Evolutionary conservation across 2,888 invertebrate species (phyloP).

Genomic region (Troides oblongomaculatus): DNA sequence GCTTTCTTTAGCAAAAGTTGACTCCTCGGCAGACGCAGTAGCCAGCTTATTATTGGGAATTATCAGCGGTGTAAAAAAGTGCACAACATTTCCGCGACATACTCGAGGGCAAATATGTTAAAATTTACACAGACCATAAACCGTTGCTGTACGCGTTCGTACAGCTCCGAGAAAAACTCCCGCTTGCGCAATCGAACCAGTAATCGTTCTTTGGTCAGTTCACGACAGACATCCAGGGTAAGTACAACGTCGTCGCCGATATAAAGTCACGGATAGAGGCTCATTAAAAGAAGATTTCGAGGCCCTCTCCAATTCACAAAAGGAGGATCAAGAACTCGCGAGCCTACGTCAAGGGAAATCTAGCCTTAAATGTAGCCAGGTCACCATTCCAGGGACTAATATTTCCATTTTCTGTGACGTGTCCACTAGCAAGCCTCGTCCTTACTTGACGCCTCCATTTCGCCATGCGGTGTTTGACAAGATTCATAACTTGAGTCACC

Average conservation of each 20-base stretch:
- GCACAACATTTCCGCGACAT: constrained; percentile 33
- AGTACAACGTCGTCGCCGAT: not conserved
- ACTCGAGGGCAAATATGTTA: constrained; percentile 30
- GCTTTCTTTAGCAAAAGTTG: constrained; percentile 35
- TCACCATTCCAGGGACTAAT: not conserved
- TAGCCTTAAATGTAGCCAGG: not conserved
- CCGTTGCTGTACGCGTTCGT: constrained; percentile 33
- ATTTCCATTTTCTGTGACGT: not conserved
- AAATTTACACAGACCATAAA: constrained; percentile 36
- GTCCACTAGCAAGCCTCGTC: not conserved
- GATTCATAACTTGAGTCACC: constrained; percentile 1
- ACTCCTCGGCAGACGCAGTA: constrained; percentile 17
- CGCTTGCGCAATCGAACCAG: not conserved
- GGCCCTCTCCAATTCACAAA: not conserved
- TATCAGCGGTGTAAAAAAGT: constrained; percentile 27
- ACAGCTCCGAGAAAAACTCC: constrained; percentile 1
- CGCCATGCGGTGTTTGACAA: not conserved
- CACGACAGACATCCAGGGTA: not conserved
- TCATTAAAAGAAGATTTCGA: not conserved
- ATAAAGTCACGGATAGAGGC: not conserved
- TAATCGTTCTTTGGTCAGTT: not conserved
- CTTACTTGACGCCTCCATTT: not conserved
- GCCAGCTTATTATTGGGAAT: constrained; percentile 35
- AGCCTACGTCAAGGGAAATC: not conserved
- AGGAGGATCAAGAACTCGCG: not conserved